Conservation (phyloP, 1,140 invertebrate species). For the Luehdorfia chinensis region DNA sequence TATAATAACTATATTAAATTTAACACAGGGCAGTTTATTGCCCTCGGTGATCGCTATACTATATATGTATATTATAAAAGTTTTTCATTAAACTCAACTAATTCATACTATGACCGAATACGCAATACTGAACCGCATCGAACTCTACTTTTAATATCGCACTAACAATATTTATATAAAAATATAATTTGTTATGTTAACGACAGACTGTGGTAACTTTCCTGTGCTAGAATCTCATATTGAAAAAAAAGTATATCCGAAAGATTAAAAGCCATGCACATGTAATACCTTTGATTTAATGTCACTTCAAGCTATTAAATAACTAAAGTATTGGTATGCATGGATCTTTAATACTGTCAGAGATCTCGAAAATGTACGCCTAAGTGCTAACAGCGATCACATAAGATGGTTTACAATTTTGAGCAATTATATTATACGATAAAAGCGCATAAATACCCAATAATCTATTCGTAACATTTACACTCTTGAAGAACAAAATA, state of each 20-base stretch:
- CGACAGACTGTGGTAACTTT: constrained; percentile 12
- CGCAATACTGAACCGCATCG: constrained; percentile 2
- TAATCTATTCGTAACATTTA: too few relatives aligned
- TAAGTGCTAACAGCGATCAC: constrained; percentile 31
- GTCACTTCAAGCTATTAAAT: too few relatives aligned
- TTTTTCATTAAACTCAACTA: too few relatives aligned
- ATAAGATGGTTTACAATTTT: constrained; percentile 40
- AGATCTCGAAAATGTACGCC: constrained; percentile 33
- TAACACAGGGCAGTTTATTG: background rate
- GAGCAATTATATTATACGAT: constrained; percentile 38
- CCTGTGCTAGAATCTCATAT: background rate
- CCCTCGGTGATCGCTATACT: background rate
- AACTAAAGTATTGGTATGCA: too few relatives aligned
- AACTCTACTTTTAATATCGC: background rate
- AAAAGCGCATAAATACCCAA: constrained; percentile 3
- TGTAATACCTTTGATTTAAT: too few relatives aligned
- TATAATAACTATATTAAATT: too few relatives aligned
- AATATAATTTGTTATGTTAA: constrained; percentile 15
- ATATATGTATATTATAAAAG: background rate
- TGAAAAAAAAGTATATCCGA: too few relatives aligned
- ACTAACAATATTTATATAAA: constrained; percentile 13
- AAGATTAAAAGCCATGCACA: too few relatives aligned
- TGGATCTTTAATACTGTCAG: constrained; percentile 18
- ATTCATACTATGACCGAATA: background rate
- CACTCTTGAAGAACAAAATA: too few relatives aligned